Evolutionary conservation across 2,888 invertebrate genomes (phyloP), one percentile per base, ranked within the genome.

Genomic region (Hypolimnas misippus): DNA sequence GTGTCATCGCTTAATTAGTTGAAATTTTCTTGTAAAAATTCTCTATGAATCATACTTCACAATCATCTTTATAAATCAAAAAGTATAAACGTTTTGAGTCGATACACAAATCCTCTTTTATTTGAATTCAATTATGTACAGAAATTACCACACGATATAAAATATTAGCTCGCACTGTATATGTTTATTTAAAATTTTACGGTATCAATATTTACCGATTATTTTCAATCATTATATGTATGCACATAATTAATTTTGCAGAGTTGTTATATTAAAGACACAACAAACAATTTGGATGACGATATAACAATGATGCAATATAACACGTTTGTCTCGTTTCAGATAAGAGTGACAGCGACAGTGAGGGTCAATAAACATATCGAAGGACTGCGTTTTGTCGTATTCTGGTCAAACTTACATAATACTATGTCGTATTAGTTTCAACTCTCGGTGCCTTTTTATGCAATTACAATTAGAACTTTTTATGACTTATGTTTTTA

Each of bases 321-420:
- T 62, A 65, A 51, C 60, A 60, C 59, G 38, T 44, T 29, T 25
- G 10, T 46, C 21, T 46, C 19, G 51, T 70, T 70, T 59, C 94
- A 97, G 97, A 97, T 94, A 97, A 97, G 93, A 97, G 97, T 93
- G 97, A 97, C 94, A 97, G 96, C 93, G 97, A 97, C 93, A 97
- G 97, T 92, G 97, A 97, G 93, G 97, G 97, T 93, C 97, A 97
- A 93, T 97, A 95, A 94, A 79, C 72, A 76, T 73, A 67, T 49
- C 49, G 70, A 72, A 75, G 81, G 79, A 83, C 83, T 83, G 82
- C 84, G 83, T 83, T 82, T 81, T 83, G 84, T 86, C 86, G 83
- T 86, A 90, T 92, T 92, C 92, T 92, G 92, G 92, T 92, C 92
- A 92, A 90, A 84, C 84, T 89, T 87, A 87, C 85, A 83, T 90